Conservation (phyloP, 2,888 invertebrate genomes). For the Coenonympha glycerion region DNA sequence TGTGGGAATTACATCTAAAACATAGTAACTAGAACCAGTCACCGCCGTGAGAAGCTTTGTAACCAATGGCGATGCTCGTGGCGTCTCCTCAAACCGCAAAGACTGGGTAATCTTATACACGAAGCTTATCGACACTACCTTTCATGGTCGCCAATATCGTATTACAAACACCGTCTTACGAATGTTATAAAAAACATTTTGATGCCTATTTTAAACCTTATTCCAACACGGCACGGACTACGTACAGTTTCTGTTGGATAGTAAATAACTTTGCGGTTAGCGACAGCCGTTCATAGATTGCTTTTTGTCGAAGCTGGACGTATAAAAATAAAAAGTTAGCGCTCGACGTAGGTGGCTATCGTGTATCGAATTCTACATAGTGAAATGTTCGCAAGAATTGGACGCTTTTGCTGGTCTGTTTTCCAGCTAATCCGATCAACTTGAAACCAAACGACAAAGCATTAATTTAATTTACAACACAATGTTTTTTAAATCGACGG, state of each 20-base stretch:
- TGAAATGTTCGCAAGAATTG: slow-evolving; percentile 46
- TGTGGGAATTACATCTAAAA: slow-evolving; percentile 25
- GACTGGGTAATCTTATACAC: slow-evolving; percentile 71
- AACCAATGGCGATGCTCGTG: slow-evolving; percentile 62
- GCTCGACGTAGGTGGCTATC: slow-evolving; percentile 57
- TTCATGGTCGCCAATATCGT: slow-evolving; percentile 69
- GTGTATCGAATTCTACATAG: slow-evolving; percentile 47
- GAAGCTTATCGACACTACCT: slow-evolving; percentile 73
- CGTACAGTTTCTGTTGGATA: slow-evolving; percentile 15
- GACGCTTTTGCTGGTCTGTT: slow-evolving; percentile 42
- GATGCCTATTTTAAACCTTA: slow-evolving; percentile 35
- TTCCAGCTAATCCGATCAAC: slow-evolving; percentile 33
- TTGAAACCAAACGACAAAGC: slow-evolving; percentile 27
- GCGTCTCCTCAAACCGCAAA: slow-evolving; percentile 69
- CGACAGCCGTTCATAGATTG: slow-evolving; percentile 64
- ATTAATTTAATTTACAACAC: slow-evolving; percentile 11
- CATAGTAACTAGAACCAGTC: slow-evolving; percentile 47
- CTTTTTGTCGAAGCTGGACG: slow-evolving; percentile 61
- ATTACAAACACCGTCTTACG: slow-evolving; percentile 46
- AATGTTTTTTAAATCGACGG: background rate
- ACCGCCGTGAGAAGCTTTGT: slow-evolving; percentile 65
- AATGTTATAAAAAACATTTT: slow-evolving; percentile 26
- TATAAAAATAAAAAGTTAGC: slow-evolving; percentile 50
- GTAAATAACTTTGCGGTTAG: slow-evolving; percentile 38
- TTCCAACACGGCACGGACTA: slow-evolving; percentile 21